phyloP scores from a whole-genome alignment of 2,888 invertebrate genomes.

The Troides oblongomaculatus region DNA sequence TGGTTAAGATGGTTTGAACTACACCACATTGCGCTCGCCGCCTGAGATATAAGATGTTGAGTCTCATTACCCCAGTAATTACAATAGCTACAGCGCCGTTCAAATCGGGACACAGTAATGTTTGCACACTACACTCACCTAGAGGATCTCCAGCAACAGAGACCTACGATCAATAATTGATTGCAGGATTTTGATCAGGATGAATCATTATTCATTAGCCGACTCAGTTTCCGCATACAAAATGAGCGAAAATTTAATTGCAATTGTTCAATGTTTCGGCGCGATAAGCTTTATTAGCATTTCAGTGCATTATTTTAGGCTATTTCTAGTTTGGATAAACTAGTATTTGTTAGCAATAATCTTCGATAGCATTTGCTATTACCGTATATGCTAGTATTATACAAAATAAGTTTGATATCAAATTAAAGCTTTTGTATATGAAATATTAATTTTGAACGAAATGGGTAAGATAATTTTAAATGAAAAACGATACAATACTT shows the following conservation, averaged over 20 bases:
- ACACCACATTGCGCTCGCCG: too few relatives aligned
- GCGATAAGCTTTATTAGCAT: constrained; percentile 28
- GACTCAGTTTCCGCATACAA: background rate
- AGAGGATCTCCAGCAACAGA: too few relatives aligned
- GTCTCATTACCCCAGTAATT: too few relatives aligned
- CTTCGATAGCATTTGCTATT: background rate
- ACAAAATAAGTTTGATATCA: background rate
- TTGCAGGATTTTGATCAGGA: background rate
- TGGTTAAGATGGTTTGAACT: too few relatives aligned
- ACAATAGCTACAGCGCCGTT: too few relatives aligned
- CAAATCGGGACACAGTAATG: too few relatives aligned
- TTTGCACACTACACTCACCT: too few relatives aligned
- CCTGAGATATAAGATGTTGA: too few relatives aligned
- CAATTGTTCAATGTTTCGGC: constrained; percentile 22
- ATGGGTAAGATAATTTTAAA: too few relatives aligned
- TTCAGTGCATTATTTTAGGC: constrained; percentile 14
- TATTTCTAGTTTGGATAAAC: background rate
- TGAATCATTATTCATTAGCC: background rate
- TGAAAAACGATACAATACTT: too few relatives aligned
- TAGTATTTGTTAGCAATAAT: background rate
- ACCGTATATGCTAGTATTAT: background rate
- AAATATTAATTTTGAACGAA: too few relatives aligned
- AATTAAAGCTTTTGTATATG: background rate
- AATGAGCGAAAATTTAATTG: constrained; percentile 12
- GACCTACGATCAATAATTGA: too few relatives aligned